Evolutionary conservation across 37 sponge, comb jelly and placozoan genomes (phyloP).

Genomic region (Oopsacas minuta): DNA sequence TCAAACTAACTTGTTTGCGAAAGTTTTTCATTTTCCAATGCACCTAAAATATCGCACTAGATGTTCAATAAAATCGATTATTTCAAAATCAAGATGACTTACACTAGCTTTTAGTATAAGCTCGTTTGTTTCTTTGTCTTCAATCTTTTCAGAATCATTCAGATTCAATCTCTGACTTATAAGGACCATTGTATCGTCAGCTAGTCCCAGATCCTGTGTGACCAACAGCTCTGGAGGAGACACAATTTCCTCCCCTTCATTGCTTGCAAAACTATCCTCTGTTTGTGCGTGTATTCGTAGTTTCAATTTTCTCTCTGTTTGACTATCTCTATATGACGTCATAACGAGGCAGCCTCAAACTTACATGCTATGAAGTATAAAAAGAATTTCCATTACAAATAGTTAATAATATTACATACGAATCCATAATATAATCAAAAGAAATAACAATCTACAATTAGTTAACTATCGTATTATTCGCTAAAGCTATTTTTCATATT

Average conservation of each 20-base stretch:
- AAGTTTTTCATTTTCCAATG: background rate
- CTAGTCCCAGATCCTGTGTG: background rate
- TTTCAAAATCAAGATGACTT: background rate
- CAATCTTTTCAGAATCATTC: background rate
- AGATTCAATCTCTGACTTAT: background rate
- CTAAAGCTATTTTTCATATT: slow-evolving; percentile 35
- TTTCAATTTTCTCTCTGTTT: background rate
- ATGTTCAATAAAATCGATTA: background rate
- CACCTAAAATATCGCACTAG: background rate
- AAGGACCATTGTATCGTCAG: background rate
- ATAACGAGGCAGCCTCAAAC: background rate
- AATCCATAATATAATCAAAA: no score
- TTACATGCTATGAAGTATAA: no score
- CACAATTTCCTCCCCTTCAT: background rate
- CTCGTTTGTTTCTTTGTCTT: background rate
- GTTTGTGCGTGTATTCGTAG: background rate
- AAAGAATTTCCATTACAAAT: no score
- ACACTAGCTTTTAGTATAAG: background rate
- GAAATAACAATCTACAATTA: background rate
- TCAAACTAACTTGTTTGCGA: background rate
- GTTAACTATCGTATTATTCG: background rate
- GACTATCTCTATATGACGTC: background rate
- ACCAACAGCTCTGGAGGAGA: background rate
- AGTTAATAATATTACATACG: no score
- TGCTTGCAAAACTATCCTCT: background rate